phyloP scores from a whole-genome alignment of 2,888 invertebrate species.

The Gastracanthus pulcherrimus region DNA sequence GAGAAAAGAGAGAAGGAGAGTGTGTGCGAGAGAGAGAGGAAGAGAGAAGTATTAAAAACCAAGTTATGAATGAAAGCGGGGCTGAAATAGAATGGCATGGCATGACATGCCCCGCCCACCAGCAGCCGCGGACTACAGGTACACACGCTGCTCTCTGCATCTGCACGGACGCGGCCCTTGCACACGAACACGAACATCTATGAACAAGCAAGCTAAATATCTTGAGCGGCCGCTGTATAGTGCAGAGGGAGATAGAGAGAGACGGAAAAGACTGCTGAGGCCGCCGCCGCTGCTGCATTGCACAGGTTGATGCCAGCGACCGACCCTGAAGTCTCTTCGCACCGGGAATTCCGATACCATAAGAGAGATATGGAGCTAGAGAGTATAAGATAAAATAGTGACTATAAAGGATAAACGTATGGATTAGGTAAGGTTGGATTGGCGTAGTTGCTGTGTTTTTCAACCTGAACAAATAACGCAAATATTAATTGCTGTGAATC shows the following conservation, averaged over 20 bases:
- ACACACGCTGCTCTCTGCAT: conserved; percentile 22
- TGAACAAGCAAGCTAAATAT: background rate
- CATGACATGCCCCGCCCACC: conserved; percentile 74
- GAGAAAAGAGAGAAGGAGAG: background rate
- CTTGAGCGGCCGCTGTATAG: background rate
- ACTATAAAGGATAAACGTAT: background rate
- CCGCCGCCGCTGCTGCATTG: background rate
- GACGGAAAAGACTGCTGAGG: background rate
- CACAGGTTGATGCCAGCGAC: conserved; percentile 59
- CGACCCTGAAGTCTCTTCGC: conserved; percentile 54
- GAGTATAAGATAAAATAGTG: background rate
- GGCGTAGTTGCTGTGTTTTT: background rate
- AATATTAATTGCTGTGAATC: too few relatives aligned
- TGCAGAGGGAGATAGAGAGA: conserved; percentile 56
- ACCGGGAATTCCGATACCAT: conserved; percentile 20
- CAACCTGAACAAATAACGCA: background rate
- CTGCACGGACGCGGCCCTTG: conserved; percentile 6
- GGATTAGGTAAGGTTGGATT: background rate
- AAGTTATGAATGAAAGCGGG: conserved; percentile 76
- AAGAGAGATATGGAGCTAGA: background rate
- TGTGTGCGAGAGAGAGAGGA: background rate
- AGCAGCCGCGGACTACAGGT: conserved; percentile 52
- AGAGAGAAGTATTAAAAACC: conserved; percentile 75
- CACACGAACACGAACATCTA: background rate
- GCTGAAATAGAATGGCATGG: conserved; percentile 77